Evolutionary conservation across 1,140 invertebrate species (phyloP).

Genomic region (Zaprionus taronus): DNA sequence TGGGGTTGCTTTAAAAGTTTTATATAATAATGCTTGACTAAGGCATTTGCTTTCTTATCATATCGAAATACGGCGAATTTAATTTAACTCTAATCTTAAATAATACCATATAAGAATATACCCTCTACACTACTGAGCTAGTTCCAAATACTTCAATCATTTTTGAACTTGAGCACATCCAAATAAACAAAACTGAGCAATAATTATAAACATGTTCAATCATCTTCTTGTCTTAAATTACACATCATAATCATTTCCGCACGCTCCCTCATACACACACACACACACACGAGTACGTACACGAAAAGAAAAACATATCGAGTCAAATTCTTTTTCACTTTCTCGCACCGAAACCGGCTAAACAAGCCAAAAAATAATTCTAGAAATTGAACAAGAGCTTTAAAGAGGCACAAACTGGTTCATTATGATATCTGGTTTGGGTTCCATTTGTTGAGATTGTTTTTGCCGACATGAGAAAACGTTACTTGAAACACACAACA

Average conservation of each 20-base stretch:
- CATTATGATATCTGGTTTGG: neutral
- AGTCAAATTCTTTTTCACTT: conserved; percentile 62
- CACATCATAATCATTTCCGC: neutral
- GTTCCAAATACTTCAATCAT: neutral
- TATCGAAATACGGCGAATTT: neutral
- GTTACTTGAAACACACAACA: neutral
- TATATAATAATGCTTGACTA: neutral
- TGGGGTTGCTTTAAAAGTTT: neutral
- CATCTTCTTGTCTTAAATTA: neutral
- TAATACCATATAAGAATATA: neutral
- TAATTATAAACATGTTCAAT: neutral
- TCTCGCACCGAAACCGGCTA: conserved; percentile 46
- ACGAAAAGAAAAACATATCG: neutral
- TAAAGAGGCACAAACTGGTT: conserved; percentile 49
- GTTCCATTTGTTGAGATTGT: neutral
- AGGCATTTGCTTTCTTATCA: neutral
- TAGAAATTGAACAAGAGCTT: conserved; percentile 33
- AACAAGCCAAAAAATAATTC: conserved; percentile 49
- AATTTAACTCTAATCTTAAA: neutral
- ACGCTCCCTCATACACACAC: conserved; percentile 15
- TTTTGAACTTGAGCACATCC: neutral
- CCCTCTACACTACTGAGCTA: neutral
- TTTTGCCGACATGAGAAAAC: conserved; percentile 6
- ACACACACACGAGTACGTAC: neutral
- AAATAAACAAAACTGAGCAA: neutral